A percentile compares a stretch with the other conserved stretches of the same genome.
These are phyloP conservation scores for Hemithea aestivaria DNA, from an alignment of 2,888 invertebrate genomes.

Conservation along the genomic window DNA sequence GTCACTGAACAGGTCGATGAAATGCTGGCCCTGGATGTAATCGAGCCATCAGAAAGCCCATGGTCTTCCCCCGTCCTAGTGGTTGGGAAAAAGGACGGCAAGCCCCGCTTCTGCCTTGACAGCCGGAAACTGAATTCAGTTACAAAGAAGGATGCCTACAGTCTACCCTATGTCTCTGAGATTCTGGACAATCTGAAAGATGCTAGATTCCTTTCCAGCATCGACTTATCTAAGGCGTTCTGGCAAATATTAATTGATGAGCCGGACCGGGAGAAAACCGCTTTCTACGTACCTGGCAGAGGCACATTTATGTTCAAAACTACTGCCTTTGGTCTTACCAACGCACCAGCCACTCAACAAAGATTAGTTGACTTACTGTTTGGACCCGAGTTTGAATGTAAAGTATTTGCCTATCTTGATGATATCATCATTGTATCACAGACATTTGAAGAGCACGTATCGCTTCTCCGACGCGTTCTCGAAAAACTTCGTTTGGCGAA, in stretches of 20 bases:
- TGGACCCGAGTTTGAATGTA: neutral
- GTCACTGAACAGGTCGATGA: neutral
- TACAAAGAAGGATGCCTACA: constrained; percentile 25
- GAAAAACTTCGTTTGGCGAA: neutral
- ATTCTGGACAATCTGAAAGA: constrained; percentile 1
- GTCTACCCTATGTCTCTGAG: constrained; percentile 27
- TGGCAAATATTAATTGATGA: no score
- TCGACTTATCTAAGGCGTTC: no score
- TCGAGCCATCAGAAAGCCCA: neutral
- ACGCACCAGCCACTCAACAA: no score
- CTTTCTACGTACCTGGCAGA: no score
- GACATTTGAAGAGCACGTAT: neutral
- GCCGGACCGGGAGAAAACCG: no score
- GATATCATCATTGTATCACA: neutral
- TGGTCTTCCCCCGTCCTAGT: constrained; percentile 1
- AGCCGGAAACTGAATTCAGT: neutral
- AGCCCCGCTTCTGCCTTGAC: neutral
- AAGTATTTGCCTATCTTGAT: neutral
- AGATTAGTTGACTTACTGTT: no score
- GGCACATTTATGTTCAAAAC: no score
- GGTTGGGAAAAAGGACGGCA: neutral
- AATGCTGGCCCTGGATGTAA: neutral
- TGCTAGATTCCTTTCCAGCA: no score
- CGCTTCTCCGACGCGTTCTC: neutral
- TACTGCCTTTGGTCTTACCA: no score